Percentiles rank a stretch among this genome's conserved stretches.
Evolutionary conservation across 2,888 invertebrate genomes (phyloP).

Genomic region (Polydrusus tereticollis): DNA sequence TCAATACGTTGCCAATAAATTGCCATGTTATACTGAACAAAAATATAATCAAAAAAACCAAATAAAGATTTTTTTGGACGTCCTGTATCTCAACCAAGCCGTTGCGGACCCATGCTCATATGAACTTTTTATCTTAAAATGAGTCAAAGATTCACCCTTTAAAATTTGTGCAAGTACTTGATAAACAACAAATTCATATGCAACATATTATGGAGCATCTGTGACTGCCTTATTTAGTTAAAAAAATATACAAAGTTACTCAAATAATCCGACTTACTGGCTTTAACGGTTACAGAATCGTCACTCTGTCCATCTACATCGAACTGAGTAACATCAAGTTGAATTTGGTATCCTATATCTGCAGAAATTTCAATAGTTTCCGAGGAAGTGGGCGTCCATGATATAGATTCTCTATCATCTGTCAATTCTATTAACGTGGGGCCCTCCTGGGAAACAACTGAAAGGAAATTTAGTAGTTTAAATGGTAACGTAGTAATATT

Average conservation of each 20-base stretch:
- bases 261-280: constrained; percentile 29
- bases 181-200: no score
- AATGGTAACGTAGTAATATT: background rate
- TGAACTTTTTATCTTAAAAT: no score
- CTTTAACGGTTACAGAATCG: constrained; percentile 45
- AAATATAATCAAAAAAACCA: no score
- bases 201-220: no score
- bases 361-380: constrained; percentile 36
- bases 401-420: constrained; percentile 9
- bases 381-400: constrained; percentile 28
- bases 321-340: constrained; percentile 43
- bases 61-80: no score
- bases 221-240: no score
- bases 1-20: no score
- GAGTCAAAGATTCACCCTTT: no score
- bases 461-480: background rate
- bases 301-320: constrained; percentile 45
- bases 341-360: constrained; percentile 51
- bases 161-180: no score
- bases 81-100: no score
- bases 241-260: background rate
- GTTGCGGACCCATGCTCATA: no score
- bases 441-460: background rate
- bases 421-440: constrained; percentile 23
- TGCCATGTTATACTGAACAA: no score